These are phyloP conservation scores for Oxyura jamaicensis DNA, from an alignment of 2,113 vertebrate genomes.

Conservation along the genomic window DNA sequence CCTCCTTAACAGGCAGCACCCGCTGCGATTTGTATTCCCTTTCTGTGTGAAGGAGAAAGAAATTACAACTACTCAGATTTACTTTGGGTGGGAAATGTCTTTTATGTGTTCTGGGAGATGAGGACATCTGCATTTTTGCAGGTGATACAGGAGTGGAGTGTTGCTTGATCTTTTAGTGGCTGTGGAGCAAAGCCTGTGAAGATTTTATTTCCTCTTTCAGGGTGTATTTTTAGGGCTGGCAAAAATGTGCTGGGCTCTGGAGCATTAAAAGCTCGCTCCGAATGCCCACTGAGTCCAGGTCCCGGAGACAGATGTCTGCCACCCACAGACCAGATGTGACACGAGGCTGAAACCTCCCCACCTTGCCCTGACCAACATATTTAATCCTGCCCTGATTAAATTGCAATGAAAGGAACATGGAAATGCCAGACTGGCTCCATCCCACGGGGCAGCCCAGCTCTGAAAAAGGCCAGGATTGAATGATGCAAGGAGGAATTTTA, in stretches of 20 bases:
- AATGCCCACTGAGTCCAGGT: neutral
- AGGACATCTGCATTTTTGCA: constrained; percentile 43
- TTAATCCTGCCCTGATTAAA: neutral
- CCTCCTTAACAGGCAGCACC: neutral
- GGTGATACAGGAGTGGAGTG: neutral
- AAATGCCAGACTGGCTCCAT: neutral
- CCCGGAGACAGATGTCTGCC: neutral
- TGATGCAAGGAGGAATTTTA: neutral
- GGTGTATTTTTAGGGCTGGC: neutral
- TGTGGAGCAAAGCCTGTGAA: neutral
- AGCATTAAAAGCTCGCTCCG: neutral
- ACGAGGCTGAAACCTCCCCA: neutral
- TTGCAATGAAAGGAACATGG: fast-evolving
- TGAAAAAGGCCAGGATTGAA: neutral
- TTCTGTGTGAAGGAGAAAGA: neutral
- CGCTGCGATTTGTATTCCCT: neutral
- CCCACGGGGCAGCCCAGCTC: neutral
- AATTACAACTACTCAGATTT: constrained; percentile 1
- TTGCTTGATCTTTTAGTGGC: neutral
- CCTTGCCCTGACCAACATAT: neutral
- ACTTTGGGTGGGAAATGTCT: neutral
- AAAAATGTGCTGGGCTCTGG: neutral
- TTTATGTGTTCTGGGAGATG: constrained; percentile 7
- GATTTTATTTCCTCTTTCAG: constrained; percentile 24
- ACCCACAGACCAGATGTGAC: neutral